A percentile compares a stretch with the other conserved stretches of the same genome.
These are phyloP conservation scores for Sarotherodon lohbergeri DNA, from an alignment of 2,113 vertebrate species.

Conservation along the genomic window DNA sequence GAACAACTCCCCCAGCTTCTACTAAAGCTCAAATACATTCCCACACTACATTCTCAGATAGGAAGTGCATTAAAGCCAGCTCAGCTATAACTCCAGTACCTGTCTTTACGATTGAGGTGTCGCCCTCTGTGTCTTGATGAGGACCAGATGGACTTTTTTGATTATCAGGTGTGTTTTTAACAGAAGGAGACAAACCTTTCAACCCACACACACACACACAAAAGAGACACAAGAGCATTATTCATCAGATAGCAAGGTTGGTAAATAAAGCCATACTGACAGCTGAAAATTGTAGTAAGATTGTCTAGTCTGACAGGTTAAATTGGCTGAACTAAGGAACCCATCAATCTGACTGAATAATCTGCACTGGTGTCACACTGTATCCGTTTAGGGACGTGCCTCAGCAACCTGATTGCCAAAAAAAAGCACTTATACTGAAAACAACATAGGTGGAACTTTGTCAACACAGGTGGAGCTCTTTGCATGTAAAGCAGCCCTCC, in stretches of 20 bases:
- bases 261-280: neutral
- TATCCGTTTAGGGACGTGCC: neutral
- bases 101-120: constrained; percentile 21
- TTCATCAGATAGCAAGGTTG: neutral
- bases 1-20: neutral
- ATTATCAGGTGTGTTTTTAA: constrained; percentile 11
- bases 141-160: constrained; percentile 12
- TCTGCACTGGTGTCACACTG: neutral
- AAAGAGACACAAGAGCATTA: neutral
- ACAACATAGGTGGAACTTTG: neutral
- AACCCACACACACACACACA: neutral
- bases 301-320: neutral
- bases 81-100: constrained; percentile 17
- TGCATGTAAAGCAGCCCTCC: neutral
- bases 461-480: neutral
- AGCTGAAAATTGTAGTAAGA: neutral
- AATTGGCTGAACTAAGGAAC: neutral
- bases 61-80: neutral
- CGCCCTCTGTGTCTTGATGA: neutral
- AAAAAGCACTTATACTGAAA: neutral
- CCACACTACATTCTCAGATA: neutral
- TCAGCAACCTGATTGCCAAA: neutral
- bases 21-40: neutral
- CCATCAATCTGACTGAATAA: neutral
- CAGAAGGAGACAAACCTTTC: constrained; percentile 38